phyloP scores from a whole-genome alignment of 2,113 vertebrate genomes.

The Aspidoscelis tigris region DNA sequence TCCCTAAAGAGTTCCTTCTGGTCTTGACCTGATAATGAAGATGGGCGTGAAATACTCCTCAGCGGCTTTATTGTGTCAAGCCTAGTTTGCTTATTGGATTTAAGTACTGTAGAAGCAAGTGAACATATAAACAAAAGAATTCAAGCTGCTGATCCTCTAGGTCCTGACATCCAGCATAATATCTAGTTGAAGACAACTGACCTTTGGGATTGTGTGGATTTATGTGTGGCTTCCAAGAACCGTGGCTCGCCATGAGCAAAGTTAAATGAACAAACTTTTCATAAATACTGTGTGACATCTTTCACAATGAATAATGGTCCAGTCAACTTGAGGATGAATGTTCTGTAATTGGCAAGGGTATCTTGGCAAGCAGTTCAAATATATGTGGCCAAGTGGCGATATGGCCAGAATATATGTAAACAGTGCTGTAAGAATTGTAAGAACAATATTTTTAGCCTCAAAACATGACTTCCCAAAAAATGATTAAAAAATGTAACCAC shows the following conservation, averaged over 20 bases:
- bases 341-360: neutral
- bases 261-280: slow-evolving; percentile 1
- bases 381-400: neutral
- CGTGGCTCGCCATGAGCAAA: neutral
- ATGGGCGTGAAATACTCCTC: neutral
- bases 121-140: neutral
- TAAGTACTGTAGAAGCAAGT: neutral
- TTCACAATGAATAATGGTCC: neutral
- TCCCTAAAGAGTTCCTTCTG: no score
- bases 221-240: neutral
- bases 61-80: neutral
- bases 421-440: neutral
- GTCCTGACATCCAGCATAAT: neutral
- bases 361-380: neutral
- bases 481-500: neutral
- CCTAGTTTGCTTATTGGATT: slow-evolving; percentile 3
- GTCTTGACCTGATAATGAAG: no score
- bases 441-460: neutral
- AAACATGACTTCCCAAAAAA: neutral
- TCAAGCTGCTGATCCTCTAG: neutral
- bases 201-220: neutral
- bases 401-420: slow-evolving; percentile 6
- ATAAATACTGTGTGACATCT: neutral
- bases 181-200: neutral
- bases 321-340: neutral